Evolutionary conservation across 2,113 vertebrate genomes (phyloP).

Genomic region (Tenrec ecaudatus): DNA sequence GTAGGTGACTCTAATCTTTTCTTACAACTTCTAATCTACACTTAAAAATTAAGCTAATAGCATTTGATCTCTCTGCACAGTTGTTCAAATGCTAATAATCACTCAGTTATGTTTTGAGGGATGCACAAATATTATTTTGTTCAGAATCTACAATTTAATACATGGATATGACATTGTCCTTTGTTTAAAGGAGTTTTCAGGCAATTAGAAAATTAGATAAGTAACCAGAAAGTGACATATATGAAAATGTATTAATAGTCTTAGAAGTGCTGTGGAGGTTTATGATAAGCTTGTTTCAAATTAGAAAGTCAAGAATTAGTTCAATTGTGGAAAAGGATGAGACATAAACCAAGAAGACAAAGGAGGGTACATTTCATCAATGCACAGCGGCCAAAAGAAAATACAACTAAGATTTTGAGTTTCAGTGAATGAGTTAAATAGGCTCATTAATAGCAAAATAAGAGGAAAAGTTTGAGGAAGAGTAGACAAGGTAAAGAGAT

Average conservation of each 20-base stretch:
- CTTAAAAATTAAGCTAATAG: background rate
- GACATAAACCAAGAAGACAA: background rate
- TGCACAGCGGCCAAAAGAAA: background rate
- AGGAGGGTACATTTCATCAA: background rate
- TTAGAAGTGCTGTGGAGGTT: fast-evolving
- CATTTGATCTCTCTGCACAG: background rate
- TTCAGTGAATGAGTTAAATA: background rate
- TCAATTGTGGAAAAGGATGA: no score
- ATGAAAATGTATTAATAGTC: background rate
- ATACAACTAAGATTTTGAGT: no score
- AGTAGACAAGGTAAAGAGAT: background rate
- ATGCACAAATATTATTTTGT: background rate
- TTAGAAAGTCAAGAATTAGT: background rate
- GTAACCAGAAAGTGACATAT: fast-evolving
- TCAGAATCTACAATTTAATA: background rate
- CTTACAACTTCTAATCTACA: background rate
- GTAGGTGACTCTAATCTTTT: background rate
- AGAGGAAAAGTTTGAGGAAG: background rate
- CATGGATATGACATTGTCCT: background rate
- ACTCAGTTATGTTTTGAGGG: background rate
- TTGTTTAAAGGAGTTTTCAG: background rate
- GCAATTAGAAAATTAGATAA: background rate
- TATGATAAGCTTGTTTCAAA: background rate
- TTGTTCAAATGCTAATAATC: background rate
- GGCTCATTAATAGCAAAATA: background rate